These are phyloP conservation scores for Eriosoma lanigerum DNA, from an alignment of 1,140 invertebrate genomes.

Conservation along the genomic window DNA sequence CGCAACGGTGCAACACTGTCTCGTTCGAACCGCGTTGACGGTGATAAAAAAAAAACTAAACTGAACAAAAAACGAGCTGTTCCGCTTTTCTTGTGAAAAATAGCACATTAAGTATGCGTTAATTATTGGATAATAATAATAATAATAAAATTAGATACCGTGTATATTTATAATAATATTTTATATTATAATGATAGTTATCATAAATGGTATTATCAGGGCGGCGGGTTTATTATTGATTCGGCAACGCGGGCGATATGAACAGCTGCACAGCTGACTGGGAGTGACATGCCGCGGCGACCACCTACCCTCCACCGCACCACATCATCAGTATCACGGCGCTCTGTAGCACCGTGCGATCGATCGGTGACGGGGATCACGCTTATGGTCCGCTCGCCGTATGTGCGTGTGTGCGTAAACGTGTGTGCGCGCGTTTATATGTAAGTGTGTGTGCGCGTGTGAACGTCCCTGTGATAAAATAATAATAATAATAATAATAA, in stretches of 20 bases:
- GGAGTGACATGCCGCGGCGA: slow-evolving; percentile 13
- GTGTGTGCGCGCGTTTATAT: not conserved
- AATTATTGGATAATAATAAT: no score
- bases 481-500: not conserved
- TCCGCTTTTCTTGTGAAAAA: no score
- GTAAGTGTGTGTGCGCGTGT: slow-evolving; percentile 6
- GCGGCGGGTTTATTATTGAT: not conserved
- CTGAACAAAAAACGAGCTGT: no score
- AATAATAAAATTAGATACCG: no score
- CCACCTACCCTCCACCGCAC: not conserved
- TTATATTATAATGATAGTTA: no score
- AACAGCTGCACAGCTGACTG: slow-evolving; percentile 9
- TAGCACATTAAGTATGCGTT: no score
- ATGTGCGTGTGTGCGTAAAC: not conserved
- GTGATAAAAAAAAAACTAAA: no score
- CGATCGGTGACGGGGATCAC: slow-evolving; percentile 6
- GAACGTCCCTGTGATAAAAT: not conserved
- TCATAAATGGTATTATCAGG: not conserved
- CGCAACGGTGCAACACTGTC: no score
- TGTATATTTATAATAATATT: no score
- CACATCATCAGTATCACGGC: not conserved
- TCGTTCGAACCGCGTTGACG: no score
- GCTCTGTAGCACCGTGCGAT: slow-evolving; percentile 19
- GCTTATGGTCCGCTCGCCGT: not conserved
- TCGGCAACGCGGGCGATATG: not conserved